Conservation (phyloP, 2,113 vertebrate species). For the Melanotaenia duboulayi region DNA sequence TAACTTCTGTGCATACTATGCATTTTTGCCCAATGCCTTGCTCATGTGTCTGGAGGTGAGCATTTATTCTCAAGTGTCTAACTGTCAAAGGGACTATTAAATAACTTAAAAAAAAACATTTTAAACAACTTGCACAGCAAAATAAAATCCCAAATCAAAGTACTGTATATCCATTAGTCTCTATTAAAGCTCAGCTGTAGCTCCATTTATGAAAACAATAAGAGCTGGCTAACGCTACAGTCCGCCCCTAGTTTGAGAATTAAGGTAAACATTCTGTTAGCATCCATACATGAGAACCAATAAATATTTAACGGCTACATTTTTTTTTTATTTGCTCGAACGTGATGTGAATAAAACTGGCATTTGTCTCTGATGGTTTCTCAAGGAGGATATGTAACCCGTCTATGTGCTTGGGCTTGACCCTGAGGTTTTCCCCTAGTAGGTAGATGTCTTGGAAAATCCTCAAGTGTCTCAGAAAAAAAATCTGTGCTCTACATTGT, state of each 20-base stretch:
- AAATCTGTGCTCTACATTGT: background rate
- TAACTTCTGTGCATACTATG: background rate
- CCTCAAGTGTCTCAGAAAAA: background rate
- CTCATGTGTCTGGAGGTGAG: slow-evolving; percentile 3
- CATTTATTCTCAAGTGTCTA: too few relatives aligned
- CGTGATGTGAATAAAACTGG: slow-evolving; percentile 38
- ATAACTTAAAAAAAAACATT: too few relatives aligned
- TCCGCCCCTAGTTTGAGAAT: too few relatives aligned
- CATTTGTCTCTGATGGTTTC: slow-evolving; percentile 16
- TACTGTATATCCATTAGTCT: slow-evolving; percentile 65
- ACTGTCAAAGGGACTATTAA: too few relatives aligned
- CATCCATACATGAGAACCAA: slow-evolving; percentile 15
- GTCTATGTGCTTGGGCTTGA: background rate
- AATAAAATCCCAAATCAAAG: slow-evolving; percentile 42
- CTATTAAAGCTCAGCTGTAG: slow-evolving; percentile 54
- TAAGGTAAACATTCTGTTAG: background rate
- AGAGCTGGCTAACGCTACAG: slow-evolving; percentile 59
- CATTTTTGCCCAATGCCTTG: background rate
- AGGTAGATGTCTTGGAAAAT: slow-evolving; percentile 1
- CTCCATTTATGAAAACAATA: slow-evolving; percentile 42
- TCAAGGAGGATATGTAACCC: slow-evolving; percentile 10
- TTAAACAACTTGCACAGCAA: slow-evolving; percentile 48
- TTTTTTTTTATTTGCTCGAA: slow-evolving; percentile 20
- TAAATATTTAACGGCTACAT: background rate
- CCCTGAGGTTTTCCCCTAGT: background rate